A percentile compares a stretch with the other conserved stretches of the same genome.
Evolutionary conservation across 2,113 vertebrate genomes (phyloP).

Genomic region (Coregonus clupeaformis): DNA sequence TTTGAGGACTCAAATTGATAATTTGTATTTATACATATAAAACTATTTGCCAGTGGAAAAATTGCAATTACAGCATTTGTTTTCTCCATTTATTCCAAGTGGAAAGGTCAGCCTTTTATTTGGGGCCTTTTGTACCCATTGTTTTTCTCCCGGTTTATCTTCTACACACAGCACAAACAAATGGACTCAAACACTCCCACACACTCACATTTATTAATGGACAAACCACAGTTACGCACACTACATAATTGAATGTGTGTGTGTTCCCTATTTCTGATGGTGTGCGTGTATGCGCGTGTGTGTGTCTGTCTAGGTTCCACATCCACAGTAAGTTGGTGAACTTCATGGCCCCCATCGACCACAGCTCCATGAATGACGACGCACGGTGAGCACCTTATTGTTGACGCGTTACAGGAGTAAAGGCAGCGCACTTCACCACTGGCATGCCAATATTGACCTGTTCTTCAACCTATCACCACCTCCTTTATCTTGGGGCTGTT

Average conservation of each 20-base stretch:
- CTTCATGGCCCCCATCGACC: slow-evolving; percentile 95
- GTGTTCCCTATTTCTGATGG: not conserved
- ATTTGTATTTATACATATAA: not conserved
- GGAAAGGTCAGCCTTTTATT: slow-evolving; percentile 1
- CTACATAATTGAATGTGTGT: not conserved
- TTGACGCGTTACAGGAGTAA: not conserved
- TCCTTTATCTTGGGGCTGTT: not conserved
- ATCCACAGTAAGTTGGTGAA: slow-evolving; percentile 92
- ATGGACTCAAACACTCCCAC: too few relatives aligned
- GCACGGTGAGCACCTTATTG: slow-evolving; percentile 68
- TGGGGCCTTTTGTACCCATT: not conserved
- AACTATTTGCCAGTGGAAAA: not conserved
- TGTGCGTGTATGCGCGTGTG: not conserved
- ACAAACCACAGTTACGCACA: not conserved
- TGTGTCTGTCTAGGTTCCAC: slow-evolving; percentile 78
- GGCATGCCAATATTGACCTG: not conserved
- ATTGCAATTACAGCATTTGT: not conserved
- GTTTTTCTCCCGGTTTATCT: not conserved
- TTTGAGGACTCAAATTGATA: not conserved
- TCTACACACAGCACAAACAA: not conserved
- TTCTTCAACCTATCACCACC: not conserved
- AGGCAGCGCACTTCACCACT: not conserved
- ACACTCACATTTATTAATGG: not conserved
- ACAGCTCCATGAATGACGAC: slow-evolving; percentile 88
- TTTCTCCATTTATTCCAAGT: not conserved